Base-by-base conservation (phyloP, 2,797 vertebrate genomes). In the Gymnothorax javanicus region DNA sequence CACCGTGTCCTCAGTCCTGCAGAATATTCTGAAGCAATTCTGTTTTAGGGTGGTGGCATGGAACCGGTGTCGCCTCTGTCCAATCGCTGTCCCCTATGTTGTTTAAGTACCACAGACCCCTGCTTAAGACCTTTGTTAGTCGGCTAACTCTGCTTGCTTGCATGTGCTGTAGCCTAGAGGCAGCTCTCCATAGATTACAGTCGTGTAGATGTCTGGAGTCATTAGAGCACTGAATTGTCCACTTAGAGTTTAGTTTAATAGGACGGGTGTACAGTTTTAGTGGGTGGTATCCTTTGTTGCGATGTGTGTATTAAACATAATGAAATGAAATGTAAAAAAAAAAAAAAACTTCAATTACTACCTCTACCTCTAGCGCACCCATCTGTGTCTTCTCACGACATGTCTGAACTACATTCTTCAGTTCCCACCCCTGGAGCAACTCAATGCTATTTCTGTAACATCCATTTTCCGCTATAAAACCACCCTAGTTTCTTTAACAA, bases 1-100 rank as follows among this genome's bases (percentile, higher is more conserved):
- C 73, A 96, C 94, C 33, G 33, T 91, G 91, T 94, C 96, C 95
- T 96, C 95, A 95, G 95, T 97, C 96, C 98, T 97, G 97, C 96
- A 97, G 98, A 99, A 99, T 99, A 99, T 99, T 99, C 98, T 99
- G 98, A 99, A 99, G 99, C 98, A 99, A 97, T 99, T 99, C 99
- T 99, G 99, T 99, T 99, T 99, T 98, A 99, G 98, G 98, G 97
- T 96, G 98, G 98, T 99, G 99, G 98, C 98, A 99, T 99, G 98
- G 99, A 99, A 99, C 98, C 97, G 95, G 98, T 92, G 98, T 99
- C 98, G 97, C 98, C 97, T 98, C 98, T 98, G 95, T 96, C 96
- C 93, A 93, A 94, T 94, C 96, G 95, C 93, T 98, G 96, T 99
- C 98, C 98, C 98, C 98, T 95, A 95, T 92, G 87, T 97, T 99